phyloP scores from a whole-genome alignment of 2,888 invertebrate genomes.

The Spicauda simplicius region DNA sequence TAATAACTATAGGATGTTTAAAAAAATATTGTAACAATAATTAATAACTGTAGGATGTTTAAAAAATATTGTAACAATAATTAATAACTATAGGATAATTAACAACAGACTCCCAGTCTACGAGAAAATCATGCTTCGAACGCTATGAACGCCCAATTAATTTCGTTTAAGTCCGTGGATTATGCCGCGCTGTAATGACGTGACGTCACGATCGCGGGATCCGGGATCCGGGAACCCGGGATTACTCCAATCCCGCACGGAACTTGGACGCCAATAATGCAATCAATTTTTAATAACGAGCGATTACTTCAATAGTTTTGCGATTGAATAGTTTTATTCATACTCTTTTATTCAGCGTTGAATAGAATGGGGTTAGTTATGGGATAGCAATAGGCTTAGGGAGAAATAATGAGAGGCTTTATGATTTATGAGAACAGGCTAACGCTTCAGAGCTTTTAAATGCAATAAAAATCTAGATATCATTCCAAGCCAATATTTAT shows the following conservation, averaged over 20 bases:
- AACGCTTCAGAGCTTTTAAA: neutral
- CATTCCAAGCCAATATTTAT: too few species aligned
- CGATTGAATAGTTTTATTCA: slow-evolving; percentile 33
- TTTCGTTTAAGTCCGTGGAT: slow-evolving; percentile 34
- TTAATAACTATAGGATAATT: too few species aligned
- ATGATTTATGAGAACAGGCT: slow-evolving; percentile 5
- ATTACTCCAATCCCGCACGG: slow-evolving; percentile 3
- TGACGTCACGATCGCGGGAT: slow-evolving; percentile 18
- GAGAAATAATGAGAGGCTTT: slow-evolving; percentile 21
- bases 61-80: too few species aligned
- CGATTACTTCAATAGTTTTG: slow-evolving; percentile 28
- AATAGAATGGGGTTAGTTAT: slow-evolving; percentile 19
- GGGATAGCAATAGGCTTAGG: slow-evolving; percentile 18
- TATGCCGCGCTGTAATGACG: slow-evolving; percentile 34
- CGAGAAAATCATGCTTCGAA: slow-evolving; percentile 29
- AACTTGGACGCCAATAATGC: slow-evolving; percentile 28
- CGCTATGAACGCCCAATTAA: slow-evolving; percentile 31
- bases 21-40: too few species aligned
- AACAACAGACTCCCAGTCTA: neutral
- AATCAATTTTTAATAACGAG: slow-evolving; percentile 35
- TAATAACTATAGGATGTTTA: too few species aligned
- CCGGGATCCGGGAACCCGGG: slow-evolving; percentile 15
- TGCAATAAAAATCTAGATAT: neutral
- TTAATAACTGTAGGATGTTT: too few species aligned
- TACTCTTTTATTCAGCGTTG: slow-evolving; percentile 13